phyloP scores from a whole-genome alignment of 2,888 invertebrate species.

The Pammene fasciana region DNA sequence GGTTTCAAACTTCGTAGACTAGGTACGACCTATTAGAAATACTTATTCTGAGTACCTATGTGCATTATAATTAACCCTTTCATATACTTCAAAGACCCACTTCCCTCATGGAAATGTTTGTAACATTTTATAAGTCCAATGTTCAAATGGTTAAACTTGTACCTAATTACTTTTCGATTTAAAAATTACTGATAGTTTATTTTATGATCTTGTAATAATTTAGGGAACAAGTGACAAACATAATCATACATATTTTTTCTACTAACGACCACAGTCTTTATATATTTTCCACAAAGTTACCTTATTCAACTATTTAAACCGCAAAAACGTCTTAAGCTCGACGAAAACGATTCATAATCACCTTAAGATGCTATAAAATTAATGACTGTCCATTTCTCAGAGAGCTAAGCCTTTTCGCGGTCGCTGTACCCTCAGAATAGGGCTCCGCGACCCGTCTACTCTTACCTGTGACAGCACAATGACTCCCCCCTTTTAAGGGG shows the following conservation, averaged over 20 bases:
- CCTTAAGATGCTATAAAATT: constrained; percentile 35
- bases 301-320: not conserved
- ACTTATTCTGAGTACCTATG: constrained; percentile 11
- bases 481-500: constrained; percentile 43
- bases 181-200: no score
- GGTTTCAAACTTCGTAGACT: constrained; percentile 38
- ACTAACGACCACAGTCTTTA: no score
- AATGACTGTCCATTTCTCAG: constrained; percentile 32
- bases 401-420: constrained; percentile 31
- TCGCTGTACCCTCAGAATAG: constrained; percentile 40
- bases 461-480: constrained; percentile 63
- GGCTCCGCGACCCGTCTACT: constrained; percentile 55
- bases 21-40: constrained; percentile 5
- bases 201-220: no score
- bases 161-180: no score
- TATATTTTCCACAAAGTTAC: no score
- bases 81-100: no score
- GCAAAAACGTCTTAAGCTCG: constrained; percentile 10
- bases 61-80: no score
- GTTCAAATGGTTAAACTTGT: no score
- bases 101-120: no score
- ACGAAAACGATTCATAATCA: constrained; percentile 26
- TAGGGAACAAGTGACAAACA: no score
- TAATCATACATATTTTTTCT: no score
- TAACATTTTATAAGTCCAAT: no score